Conservation (phyloP, 1,140 invertebrate species). For the Atta cephalotes region DNA sequence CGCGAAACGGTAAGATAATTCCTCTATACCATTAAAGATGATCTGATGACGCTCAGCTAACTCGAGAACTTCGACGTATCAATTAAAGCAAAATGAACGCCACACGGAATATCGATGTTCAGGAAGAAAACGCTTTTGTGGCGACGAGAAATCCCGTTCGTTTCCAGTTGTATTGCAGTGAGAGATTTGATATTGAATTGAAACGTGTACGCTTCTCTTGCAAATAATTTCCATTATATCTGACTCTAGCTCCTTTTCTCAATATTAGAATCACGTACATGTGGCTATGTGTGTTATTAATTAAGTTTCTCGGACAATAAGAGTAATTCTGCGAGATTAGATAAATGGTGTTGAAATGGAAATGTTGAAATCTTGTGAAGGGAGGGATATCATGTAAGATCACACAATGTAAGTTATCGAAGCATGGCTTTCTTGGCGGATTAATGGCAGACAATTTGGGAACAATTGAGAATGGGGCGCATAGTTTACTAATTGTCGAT, state of each 20-base stretch:
- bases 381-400: neutral
- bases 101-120: conserved; percentile 24
- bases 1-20: conserved; percentile 21
- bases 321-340: neutral
- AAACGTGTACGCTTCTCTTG: neutral
- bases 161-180: neutral
- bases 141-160: conserved; percentile 26
- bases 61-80: conserved; percentile 33
- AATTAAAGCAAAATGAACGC: conserved; percentile 27
- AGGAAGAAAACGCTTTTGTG: conserved; percentile 30
- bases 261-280: neutral
- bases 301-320: conserved; percentile 10
- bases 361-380: neutral
- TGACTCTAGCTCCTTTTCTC: neutral
- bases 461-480: conserved; percentile 40
- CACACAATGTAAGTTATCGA: conserved; percentile 33
- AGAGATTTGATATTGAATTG: conserved; percentile 20
- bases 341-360: neutral
- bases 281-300: neutral
- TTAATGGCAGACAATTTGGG: neutral
- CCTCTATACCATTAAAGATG: neutral
- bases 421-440: neutral
- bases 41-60: conserved; percentile 23
- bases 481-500: conserved; percentile 35
- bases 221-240: conserved; percentile 11